These are phyloP conservation scores for Pelobates cultripes DNA, from an alignment of 2,797 vertebrate genomes.

Conservation along the genomic window DNA sequence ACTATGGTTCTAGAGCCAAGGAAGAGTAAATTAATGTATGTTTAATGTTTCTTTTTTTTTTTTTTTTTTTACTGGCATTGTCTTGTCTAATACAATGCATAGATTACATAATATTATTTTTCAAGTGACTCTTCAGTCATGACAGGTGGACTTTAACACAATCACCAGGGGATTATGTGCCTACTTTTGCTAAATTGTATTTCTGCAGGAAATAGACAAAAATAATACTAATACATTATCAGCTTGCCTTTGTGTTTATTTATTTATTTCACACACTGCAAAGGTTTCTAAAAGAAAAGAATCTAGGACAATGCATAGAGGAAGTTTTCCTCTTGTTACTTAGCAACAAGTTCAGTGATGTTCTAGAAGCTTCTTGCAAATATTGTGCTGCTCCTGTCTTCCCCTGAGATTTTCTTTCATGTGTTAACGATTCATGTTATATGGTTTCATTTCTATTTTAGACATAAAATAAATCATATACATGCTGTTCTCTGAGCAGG, in stretches of 20 bases:
- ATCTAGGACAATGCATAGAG: conserved; percentile 32
- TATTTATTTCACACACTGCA: conserved; percentile 10
- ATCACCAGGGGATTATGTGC: too few species aligned
- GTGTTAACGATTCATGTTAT: conserved; percentile 37
- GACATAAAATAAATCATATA: conserved; percentile 20
- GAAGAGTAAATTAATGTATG: too few species aligned
- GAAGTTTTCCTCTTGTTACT: conserved; percentile 34
- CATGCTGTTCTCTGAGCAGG: conserved; percentile 4
- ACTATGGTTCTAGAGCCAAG: too few species aligned
- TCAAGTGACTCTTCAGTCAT: too few species aligned
- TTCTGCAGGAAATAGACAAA: too few species aligned
- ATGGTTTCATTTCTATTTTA: conserved; percentile 39
- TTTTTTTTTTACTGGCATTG: too few species aligned
- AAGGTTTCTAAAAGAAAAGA: conserved; percentile 5
- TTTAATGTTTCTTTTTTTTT: too few species aligned
- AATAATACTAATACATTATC: not conserved
- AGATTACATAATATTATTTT: too few species aligned
- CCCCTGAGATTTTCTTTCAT: conserved; percentile 47
- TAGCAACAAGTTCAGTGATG: conserved; percentile 45
- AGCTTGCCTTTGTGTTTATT: not conserved
- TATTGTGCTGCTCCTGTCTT: conserved; percentile 30
- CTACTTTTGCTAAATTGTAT: too few species aligned
- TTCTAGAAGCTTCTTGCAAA: conserved; percentile 35
- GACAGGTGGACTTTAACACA: too few species aligned
- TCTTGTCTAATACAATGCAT: too few species aligned